These are phyloP conservation scores for Caprella mutica DNA, from an alignment of 2,888 invertebrate genomes.

Conservation along the genomic window DNA sequence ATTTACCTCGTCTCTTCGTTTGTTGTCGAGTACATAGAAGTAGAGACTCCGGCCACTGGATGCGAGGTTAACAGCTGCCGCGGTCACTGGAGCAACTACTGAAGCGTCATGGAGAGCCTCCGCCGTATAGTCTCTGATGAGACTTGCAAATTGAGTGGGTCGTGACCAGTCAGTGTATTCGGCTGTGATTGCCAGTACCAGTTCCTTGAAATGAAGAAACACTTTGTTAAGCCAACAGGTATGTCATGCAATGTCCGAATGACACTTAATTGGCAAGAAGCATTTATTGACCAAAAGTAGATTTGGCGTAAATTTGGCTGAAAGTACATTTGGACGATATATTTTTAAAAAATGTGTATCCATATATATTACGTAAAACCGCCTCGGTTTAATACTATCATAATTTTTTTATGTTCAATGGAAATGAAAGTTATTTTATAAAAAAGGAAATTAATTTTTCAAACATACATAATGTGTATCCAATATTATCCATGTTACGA, in stretches of 20 bases:
- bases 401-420: conserved; percentile 2
- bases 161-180: conserved; percentile 97
- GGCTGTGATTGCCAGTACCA: conserved; percentile 89
- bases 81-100: conserved; percentile 68
- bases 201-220: conserved; percentile 54
- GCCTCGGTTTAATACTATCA: too few species aligned
- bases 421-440: too few species aligned
- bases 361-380: too few species aligned
- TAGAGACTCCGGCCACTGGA: conserved; percentile 11
- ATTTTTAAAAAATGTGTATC: too few species aligned
- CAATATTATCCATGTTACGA: conserved; percentile 3
- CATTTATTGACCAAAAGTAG: too few species aligned
- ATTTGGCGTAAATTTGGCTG: too few species aligned
- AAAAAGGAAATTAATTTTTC: too few species aligned
- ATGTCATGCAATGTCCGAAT: too few species aligned
- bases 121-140: conserved; percentile 75
- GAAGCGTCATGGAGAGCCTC: conserved; percentile 88
- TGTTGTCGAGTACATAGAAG: conserved; percentile 20
- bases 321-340: too few species aligned
- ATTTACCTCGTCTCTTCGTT: not conserved
- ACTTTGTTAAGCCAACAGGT: too few species aligned
- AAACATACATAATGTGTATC: not conserved
- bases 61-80: conserved; percentile 21
- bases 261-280: too few species aligned
- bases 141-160: conserved; percentile 78